Conservation (phyloP, 2,888 invertebrate genomes). For the Drosophila anceps region DNA sequence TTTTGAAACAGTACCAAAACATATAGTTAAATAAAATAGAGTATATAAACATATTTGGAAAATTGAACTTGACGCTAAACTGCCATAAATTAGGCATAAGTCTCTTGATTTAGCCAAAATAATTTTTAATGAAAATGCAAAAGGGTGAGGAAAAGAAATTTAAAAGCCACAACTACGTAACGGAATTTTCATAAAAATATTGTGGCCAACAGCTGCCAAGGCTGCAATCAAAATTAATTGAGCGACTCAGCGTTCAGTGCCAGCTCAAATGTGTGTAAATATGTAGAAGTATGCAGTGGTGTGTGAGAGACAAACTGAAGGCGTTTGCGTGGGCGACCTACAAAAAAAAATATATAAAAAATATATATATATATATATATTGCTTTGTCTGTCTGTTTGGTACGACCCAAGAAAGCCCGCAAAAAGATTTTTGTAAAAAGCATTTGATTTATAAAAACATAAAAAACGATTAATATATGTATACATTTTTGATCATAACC, state of each 20-base stretch:
- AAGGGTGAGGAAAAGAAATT: constrained; percentile 16
- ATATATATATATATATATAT: background rate
- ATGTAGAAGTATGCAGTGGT: background rate
- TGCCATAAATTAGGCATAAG: constrained; percentile 30
- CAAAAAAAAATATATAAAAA: background rate
- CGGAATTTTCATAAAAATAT: constrained; percentile 36
- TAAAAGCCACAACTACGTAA: constrained; percentile 40
- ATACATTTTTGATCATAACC: background rate
- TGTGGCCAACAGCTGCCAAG: constrained; percentile 68
- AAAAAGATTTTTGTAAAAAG: constrained; percentile 57
- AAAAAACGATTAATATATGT: background rate
- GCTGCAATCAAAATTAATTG: constrained; percentile 80
- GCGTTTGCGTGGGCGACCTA: constrained; percentile 71
- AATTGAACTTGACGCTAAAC: constrained; percentile 52
- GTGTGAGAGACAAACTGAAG: constrained; percentile 68
- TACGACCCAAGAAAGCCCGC: constrained; percentile 9
- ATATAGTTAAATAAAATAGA: background rate
- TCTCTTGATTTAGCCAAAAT: constrained; percentile 12
- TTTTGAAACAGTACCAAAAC: background rate
- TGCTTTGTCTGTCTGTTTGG: constrained; percentile 21
- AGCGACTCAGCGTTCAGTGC: constrained; percentile 65
- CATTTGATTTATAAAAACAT: constrained; percentile 50
- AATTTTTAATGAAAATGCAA: constrained; percentile 34
- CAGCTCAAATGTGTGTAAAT: constrained; percentile 26
- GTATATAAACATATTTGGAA: background rate